A percentile compares a stretch with the other conserved stretches of the same genome.
phyloP scores from a whole-genome alignment of 2,113 vertebrate species.

The Nycticryphes semicollaris region DNA sequence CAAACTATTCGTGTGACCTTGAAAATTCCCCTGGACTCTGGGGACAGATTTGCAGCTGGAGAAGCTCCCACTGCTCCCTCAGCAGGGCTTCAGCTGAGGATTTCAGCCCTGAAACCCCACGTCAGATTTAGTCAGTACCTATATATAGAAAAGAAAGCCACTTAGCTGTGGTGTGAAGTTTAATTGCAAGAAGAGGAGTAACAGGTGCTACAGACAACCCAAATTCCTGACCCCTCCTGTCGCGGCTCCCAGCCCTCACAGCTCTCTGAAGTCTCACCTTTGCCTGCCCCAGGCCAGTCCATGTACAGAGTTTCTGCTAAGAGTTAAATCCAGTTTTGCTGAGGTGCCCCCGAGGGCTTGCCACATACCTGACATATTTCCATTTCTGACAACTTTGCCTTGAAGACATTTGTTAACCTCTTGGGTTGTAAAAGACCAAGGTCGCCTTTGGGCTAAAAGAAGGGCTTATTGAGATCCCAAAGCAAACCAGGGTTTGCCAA shows the following conservation, averaged over 20 bases:
- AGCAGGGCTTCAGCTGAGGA: not conserved
- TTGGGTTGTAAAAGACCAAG: slow-evolving; percentile 63
- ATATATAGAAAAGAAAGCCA: not conserved
- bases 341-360: slow-evolving; percentile 61
- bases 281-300: slow-evolving; percentile 27
- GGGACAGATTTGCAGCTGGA: not conserved
- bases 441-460: slow-evolving; percentile 61
- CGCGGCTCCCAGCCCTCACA: not conserved
- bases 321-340: slow-evolving; percentile 71
- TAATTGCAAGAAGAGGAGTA: not conserved
- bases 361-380: slow-evolving; percentile 85
- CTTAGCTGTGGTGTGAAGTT: not conserved
- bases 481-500: slow-evolving; percentile 14
- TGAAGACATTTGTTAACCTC: slow-evolving; percentile 60
- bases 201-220: not conserved
- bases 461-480: not conserved
- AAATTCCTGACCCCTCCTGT: slow-evolving; percentile 3
- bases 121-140: not conserved
- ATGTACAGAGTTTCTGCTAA: slow-evolving; percentile 43
- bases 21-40: not conserved
- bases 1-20: not conserved
- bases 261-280: slow-evolving; percentile 36
- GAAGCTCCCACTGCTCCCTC: not conserved
- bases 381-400: slow-evolving; percentile 64
- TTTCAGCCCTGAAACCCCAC: not conserved